phyloP scores from a whole-genome alignment of 2,888 invertebrate species.

The Monopis laevigella region DNA sequence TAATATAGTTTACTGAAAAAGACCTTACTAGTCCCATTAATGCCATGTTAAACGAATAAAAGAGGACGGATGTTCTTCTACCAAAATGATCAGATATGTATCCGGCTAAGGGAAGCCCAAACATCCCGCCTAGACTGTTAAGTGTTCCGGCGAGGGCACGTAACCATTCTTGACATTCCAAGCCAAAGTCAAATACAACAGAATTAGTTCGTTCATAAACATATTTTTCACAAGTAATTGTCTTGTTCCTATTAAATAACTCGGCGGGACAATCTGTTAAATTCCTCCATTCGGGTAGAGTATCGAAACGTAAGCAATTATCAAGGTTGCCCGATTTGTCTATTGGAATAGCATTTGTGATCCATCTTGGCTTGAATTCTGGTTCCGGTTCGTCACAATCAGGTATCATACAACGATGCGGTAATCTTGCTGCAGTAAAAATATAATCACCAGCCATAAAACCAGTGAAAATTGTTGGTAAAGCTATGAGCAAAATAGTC shows the following conservation, averaged over 20 bases:
- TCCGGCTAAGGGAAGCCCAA: conserved; percentile 74
- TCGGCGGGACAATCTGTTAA: conserved; percentile 28
- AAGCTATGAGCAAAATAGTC: conserved; percentile 33
- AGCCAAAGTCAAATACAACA: conserved; percentile 47
- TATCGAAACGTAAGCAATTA: conserved; percentile 40
- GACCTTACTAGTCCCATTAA: conserved; percentile 42
- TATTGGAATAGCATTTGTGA: conserved; percentile 38
- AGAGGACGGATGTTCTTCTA: conserved; percentile 41
- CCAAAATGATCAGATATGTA: conserved; percentile 72
- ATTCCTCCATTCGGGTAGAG: conserved; percentile 19
- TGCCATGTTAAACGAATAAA: conserved; percentile 48
- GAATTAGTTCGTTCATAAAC: conserved; percentile 45
- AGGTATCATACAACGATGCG: conserved; percentile 40
- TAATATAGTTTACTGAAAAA: conserved; percentile 50
- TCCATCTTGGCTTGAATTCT: conserved; percentile 41
- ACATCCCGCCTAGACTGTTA: conserved; percentile 75
- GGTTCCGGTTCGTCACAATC: conserved; percentile 38
- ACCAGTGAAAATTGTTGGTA: conserved; percentile 40
- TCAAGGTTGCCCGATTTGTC: conserved; percentile 35
- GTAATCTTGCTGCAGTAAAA: conserved; percentile 46
- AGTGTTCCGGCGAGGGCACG: conserved; percentile 78
- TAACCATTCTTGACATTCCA: conserved; percentile 71
- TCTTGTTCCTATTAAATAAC: conserved; percentile 37
- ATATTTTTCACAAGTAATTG: conserved; percentile 38
- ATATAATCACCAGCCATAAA: conserved; percentile 51